Evolutionary conservation across 1,140 invertebrate species (phyloP), one percentile per base, ranked within the genome.

Genomic region (Pseudomyrmex cubaensis): DNA sequence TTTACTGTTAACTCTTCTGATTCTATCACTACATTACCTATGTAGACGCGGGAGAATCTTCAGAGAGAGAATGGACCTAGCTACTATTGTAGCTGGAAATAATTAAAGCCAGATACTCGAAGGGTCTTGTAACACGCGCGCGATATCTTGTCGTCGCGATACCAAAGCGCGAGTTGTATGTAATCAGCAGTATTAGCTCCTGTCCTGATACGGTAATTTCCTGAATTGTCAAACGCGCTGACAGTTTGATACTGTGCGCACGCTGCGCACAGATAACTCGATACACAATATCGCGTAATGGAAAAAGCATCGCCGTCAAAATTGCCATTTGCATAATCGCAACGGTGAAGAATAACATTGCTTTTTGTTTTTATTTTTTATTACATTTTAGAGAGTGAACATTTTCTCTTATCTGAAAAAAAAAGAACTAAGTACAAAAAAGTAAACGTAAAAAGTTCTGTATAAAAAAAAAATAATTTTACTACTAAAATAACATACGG

Each of bases 161-260:
- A 83, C 56, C 57, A 59, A 73, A 44, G 54, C 57, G 70, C 63
- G 85, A 87, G 83, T 80, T 87, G 82, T 83, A 76, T 87, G 86
- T 82, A 87, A 87, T 87, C 86, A 87, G 82, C 46, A 54, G 69
- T 59, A 67, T 64, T 87, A 75, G 82, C 62, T 59, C 86, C 82
- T 83, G 86, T 87, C 64, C 61, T 64, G 86, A 87, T 87, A 84
- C 62, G 77, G 82, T 84, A 86, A 76, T 87, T 87, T 87, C 86
- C 86, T 69, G 86, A 61, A 87, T 87, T 84, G 86, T 87, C 82
- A 84, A 84, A 75, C 67, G 44, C 52, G 46, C 8, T 74, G 77
- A 87, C 86, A 87, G 56, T 61, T 54, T 35, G 63, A 75, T 62
- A 82, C 57, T 64, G 85, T 72, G 17, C 9, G 46, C 59, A 52